A percentile compares a stretch with the other conserved stretches of the same genome.
Conservation (phyloP, 2,888 invertebrate species). For the Mystacides longicornis region DNA sequence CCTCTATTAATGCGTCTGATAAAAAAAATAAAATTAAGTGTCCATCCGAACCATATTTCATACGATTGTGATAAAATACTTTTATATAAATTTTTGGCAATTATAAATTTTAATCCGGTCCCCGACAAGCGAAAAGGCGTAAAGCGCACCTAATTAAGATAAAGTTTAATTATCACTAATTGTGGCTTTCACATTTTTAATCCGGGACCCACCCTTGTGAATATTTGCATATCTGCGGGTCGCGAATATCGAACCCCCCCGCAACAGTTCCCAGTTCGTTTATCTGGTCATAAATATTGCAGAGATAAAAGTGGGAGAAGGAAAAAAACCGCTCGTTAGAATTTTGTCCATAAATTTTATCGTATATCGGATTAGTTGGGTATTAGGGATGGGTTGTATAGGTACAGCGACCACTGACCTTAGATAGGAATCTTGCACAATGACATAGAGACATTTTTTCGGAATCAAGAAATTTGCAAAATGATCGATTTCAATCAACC, state of each 20-base stretch:
- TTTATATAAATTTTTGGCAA: slow-evolving; percentile 2
- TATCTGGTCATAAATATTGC: slow-evolving; percentile 27
- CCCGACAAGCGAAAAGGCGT: slow-evolving; percentile 3
- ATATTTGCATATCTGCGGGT: slow-evolving; percentile 25
- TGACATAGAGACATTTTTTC: too few relatives aligned
- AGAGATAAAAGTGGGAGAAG: slow-evolving; percentile 23
- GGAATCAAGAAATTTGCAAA: too few relatives aligned
- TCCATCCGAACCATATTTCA: neutral
- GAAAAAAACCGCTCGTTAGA: slow-evolving; percentile 3
- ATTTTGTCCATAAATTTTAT: slow-evolving; percentile 20
- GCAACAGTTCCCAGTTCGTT: slow-evolving; percentile 22
- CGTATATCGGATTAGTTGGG: neutral
- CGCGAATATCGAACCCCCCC: slow-evolving; percentile 10
- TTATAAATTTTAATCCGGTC: slow-evolving; percentile 9
- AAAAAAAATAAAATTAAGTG: neutral
- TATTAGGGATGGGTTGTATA: too few relatives aligned
- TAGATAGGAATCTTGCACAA: too few relatives aligned
- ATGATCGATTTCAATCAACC: too few relatives aligned
- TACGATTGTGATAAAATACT: slow-evolving; percentile 4
- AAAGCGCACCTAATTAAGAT: slow-evolving; percentile 24
- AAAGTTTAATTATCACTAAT: slow-evolving; percentile 27
- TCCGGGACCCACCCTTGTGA: slow-evolving; percentile 9
- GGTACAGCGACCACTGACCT: too few relatives aligned
- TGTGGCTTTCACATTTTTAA: slow-evolving; percentile 26
- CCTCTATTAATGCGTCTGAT: neutral